Evolutionary conservation across 2,113 vertebrate species (phyloP).

Genomic region (Anolis sagrei): DNA sequence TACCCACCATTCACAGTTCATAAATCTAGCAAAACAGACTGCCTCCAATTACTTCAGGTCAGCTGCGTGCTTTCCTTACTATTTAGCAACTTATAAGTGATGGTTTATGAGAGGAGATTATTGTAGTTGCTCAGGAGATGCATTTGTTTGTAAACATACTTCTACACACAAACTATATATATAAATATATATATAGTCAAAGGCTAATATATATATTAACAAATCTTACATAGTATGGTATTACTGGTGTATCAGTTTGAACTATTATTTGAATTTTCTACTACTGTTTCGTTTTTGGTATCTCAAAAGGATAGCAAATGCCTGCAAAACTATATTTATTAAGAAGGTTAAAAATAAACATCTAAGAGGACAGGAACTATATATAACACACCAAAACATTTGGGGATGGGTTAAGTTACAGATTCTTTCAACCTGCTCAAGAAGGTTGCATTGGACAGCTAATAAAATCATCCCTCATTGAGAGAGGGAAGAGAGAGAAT

Average conservation of each 20-base stretch:
- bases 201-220: not conserved
- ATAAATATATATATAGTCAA: too few relatives aligned
- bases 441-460: not conserved
- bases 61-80: not conserved
- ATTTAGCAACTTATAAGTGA: not conserved
- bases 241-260: not conserved
- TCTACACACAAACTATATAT: not conserved
- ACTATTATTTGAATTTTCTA: not conserved
- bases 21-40: not conserved
- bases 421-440: not conserved
- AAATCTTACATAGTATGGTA: not conserved
- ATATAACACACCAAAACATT: slow-evolving; percentile 28
- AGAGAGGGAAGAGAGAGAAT: not conserved
- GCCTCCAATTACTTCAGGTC: accelerated
- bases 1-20: not conserved
- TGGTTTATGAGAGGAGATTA: not conserved
- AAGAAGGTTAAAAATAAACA: slow-evolving; percentile 40
- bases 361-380: slow-evolving; percentile 5
- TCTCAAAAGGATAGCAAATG: not conserved
- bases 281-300: not conserved
- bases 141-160: not conserved
- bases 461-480: not conserved
- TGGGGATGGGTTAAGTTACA: slow-evolving; percentile 41
- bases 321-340: not conserved
- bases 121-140: not conserved